Evolutionary conservation across 2,797 vertebrate species (phyloP).

Genomic region (Catamblyrhynchus diadema): DNA sequence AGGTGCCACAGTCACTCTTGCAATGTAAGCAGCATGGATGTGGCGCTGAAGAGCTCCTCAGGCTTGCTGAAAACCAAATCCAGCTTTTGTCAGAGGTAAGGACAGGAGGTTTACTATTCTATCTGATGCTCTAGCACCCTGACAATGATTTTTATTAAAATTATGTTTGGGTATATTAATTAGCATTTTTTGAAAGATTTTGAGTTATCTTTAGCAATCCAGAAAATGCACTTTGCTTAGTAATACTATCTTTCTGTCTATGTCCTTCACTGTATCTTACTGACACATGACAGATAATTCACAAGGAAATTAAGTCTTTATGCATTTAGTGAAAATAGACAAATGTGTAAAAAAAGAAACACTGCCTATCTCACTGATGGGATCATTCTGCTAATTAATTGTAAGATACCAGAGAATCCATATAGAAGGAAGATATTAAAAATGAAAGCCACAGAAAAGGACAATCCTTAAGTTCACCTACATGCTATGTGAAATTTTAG

Average conservation of each 20-base stretch:
- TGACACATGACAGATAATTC: neutral
- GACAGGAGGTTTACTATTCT: neutral
- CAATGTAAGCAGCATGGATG: neutral
- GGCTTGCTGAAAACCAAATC: neutral
- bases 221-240: neutral
- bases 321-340: neutral
- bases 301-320: neutral
- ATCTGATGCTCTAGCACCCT: neutral
- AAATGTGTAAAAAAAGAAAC: neutral
- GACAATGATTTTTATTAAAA: neutral
- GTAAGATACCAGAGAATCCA: neutral
- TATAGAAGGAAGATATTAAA: neutral
- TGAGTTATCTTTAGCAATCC: neutral
- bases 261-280: neutral
- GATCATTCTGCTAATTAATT: neutral
- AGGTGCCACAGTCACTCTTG: neutral
- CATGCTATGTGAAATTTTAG: neutral
- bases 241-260: accelerated
- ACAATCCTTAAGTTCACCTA: neutral
- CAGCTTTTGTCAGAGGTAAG: neutral
- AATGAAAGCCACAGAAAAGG: neutral
- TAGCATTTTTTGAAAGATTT: neutral
- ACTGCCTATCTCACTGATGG: neutral
- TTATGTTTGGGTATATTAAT: neutral
- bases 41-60: neutral